These are phyloP conservation scores for Myopa tessellatipennis DNA, from an alignment of 2,888 invertebrate genomes.

Conservation along the genomic window DNA sequence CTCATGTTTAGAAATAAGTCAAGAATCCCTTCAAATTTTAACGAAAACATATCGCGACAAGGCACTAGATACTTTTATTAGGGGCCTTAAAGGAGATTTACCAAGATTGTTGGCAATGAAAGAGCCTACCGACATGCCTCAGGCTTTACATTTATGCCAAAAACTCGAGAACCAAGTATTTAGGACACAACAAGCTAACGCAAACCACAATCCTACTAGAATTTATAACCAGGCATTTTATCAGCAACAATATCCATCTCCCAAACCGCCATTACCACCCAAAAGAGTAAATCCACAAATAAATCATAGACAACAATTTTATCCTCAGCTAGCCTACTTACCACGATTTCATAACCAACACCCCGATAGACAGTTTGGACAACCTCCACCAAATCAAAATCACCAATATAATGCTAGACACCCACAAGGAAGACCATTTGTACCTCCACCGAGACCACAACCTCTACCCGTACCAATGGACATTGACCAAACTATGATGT, in stretches of 20 bases:
- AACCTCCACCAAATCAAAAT: background rate
- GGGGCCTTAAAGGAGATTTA: slow-evolving; percentile 14
- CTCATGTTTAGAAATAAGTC: background rate
- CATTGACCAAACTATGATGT: slow-evolving; percentile 31
- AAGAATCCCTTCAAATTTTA: slow-evolving; percentile 4
- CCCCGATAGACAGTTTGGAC: background rate
- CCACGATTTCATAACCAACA: background rate
- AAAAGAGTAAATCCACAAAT: background rate
- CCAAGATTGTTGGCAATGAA: slow-evolving; percentile 18
- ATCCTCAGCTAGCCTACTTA: background rate
- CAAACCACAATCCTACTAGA: background rate
- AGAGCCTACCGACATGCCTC: slow-evolving; percentile 25
- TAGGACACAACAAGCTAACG: background rate
- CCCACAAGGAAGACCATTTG: background rate
- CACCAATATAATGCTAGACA: background rate
- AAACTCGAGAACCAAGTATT: slow-evolving; percentile 25
- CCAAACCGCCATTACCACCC: background rate
- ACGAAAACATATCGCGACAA: slow-evolving; percentile 20
- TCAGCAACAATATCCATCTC: background rate
- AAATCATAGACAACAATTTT: background rate
- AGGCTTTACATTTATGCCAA: slow-evolving; percentile 18
- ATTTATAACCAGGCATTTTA: background rate
- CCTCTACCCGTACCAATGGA: slow-evolving; percentile 42
- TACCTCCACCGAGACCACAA: slow-evolving; percentile 25
- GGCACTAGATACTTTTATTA: slow-evolving; percentile 18